These are phyloP conservation scores for Henicopernis longicauda DNA, from an alignment of 2,113 vertebrate genomes.

Conservation along the genomic window DNA sequence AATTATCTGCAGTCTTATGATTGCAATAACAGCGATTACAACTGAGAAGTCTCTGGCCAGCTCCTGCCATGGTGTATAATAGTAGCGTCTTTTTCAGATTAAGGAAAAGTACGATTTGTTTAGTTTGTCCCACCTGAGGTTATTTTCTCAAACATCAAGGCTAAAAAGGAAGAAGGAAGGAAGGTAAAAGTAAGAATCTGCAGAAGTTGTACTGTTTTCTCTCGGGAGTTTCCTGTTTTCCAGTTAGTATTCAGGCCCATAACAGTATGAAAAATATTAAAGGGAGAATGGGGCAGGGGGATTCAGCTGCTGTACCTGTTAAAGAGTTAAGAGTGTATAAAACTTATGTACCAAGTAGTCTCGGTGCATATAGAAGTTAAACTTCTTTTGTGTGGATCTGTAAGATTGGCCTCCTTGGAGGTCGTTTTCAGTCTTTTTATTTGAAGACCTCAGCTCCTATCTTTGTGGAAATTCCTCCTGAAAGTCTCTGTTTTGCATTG, in stretches of 20 bases:
- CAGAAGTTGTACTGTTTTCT: neutral
- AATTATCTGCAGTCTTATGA: neutral
- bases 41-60: neutral
- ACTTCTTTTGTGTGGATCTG: neutral
- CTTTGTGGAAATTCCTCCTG: neutral
- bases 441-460: neutral
- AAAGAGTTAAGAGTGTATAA: neutral
- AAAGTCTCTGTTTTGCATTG: neutral
- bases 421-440: neutral
- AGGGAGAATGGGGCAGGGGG: neutral
- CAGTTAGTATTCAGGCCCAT: neutral
- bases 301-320: neutral
- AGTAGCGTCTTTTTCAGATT: neutral
- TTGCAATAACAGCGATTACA: neutral
- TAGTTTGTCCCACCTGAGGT: neutral
- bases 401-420: neutral
- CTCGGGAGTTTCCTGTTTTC: neutral
- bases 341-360: neutral
- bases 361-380: neutral
- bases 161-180: neutral
- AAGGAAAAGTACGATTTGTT: neutral
- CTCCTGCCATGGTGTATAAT: neutral
- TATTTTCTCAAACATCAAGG: neutral
- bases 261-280: neutral
- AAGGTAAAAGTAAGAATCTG: neutral